Evolutionary conservation across 2,888 invertebrate genomes (phyloP), one percentile per base, ranked within the genome.

Genomic region (Agrochola lota): DNA sequence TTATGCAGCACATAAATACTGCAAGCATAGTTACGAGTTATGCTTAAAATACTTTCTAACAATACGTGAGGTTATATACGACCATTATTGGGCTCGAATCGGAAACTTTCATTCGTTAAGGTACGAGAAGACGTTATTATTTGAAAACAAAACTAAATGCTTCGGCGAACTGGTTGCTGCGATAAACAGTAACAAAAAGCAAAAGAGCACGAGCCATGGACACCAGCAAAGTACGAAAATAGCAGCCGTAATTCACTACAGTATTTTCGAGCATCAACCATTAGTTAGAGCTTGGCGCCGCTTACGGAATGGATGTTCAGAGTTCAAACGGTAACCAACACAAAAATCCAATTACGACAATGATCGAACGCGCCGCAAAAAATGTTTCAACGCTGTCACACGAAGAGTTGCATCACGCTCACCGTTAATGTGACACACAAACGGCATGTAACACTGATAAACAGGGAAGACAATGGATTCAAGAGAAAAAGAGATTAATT

Each of bases 401-500:
- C 91, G 91, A 88, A 86, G 88, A 87, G 88, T 93, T 92, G 91
- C 93, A 92, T 93, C 93, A 94, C 87, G 87, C 90, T 88, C 86
- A 92, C 94, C 93, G 94, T 94, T 94, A 94, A 88, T 83, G 84
- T 88, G 86, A 91, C 90, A 89, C 88, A 86, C 87, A 86, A 85
- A 86, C 83, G 83, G 88, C 85, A 87, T 85, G 88, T 82, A 89
- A 91, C 88, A 89, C 89, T 88, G 88, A 88, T 91, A 89, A 89
- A 91, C 81, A 79, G 87, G 52, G 89, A 90, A 94, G 91, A 94
- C 94, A 94, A 94, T 94, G 88, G 92, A 84, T 87, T 86, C 76
- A 74, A 91, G 76, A 89, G 91, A 92, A 92, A 93, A 93, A 93
- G 85, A 92, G 90, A 91, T 91, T 92, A 93, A 93, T 92, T 91